Percentiles rank a stretch among this genome's conserved stretches.
Conservation (phyloP, 2,113 vertebrate genomes). For the Polypterus bichir region DNA sequence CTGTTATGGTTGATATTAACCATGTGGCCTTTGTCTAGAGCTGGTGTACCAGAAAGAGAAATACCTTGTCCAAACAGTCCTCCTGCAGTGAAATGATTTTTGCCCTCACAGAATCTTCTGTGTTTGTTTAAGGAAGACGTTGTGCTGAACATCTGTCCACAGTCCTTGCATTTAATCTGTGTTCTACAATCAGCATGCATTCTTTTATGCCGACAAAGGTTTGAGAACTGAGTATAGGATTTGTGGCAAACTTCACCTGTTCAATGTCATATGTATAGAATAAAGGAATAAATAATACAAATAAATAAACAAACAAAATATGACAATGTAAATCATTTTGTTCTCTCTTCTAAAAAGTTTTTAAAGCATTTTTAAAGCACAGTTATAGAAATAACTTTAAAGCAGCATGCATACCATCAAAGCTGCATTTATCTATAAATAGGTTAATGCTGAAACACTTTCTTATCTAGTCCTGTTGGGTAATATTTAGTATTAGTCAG, state of each 20-base stretch:
- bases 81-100: slow-evolving; percentile 94
- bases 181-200: slow-evolving; percentile 98
- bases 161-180: slow-evolving; percentile 98
- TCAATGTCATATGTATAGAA: not conserved
- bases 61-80: slow-evolving; percentile 94
- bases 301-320: no score
- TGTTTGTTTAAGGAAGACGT: slow-evolving; percentile 98
- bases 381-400: no score
- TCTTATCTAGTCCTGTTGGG: no score
- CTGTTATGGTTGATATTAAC: slow-evolving; percentile 82
- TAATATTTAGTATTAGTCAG: no score
- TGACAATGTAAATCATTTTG: not conserved
- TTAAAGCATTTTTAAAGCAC: not conserved
- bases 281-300: no score
- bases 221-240: slow-evolving; percentile 99
- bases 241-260: slow-evolving; percentile 98
- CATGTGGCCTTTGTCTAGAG: slow-evolving; percentile 88
- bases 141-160: slow-evolving; percentile 98
- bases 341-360: slow-evolving; percentile 7
- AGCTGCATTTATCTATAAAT: no score
- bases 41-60: slow-evolving; percentile 78
- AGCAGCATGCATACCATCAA: no score
- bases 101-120: slow-evolving; percentile 97
- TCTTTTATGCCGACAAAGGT: slow-evolving; percentile 97
- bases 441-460: no score